A percentile compares a stretch with the other conserved stretches of the same genome.
These are phyloP conservation scores for Nephrotoma flavescens DNA, from an alignment of 2,888 invertebrate genomes.

Conservation along the genomic window DNA sequence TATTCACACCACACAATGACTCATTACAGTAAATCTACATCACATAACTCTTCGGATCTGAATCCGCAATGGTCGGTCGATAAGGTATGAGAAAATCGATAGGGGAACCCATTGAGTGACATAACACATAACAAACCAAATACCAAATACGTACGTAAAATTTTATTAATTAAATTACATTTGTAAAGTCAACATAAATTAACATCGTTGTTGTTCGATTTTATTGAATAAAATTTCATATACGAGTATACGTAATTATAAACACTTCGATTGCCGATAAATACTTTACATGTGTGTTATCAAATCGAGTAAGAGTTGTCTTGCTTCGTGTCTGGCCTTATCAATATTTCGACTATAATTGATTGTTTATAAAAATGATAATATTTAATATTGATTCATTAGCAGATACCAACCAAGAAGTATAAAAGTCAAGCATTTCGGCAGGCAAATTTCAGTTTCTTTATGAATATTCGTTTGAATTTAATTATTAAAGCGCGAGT, in stretches of 20 bases:
- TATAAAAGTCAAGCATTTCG: neutral
- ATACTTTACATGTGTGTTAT: neutral
- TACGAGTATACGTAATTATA: neutral
- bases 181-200: neutral
- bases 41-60: neutral
- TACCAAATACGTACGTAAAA: neutral
- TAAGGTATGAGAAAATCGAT: neutral
- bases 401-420: neutral
- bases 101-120: neutral
- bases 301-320: neutral
- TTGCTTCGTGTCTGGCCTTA: neutral
- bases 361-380: neutral
- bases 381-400: neutral
- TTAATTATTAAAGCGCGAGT: neutral
- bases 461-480: neutral
- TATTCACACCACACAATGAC: neutral
- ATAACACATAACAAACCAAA: neutral
- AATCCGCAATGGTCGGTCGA: neutral
- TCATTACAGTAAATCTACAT: neutral
- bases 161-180: neutral
- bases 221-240: neutral
- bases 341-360: neutral
- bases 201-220: neutral
- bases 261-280: neutral
- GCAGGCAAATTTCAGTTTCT: neutral